Evolutionary conservation across 2,113 vertebrate species (phyloP).

Genomic region (Patagioenas fasciata): DNA sequence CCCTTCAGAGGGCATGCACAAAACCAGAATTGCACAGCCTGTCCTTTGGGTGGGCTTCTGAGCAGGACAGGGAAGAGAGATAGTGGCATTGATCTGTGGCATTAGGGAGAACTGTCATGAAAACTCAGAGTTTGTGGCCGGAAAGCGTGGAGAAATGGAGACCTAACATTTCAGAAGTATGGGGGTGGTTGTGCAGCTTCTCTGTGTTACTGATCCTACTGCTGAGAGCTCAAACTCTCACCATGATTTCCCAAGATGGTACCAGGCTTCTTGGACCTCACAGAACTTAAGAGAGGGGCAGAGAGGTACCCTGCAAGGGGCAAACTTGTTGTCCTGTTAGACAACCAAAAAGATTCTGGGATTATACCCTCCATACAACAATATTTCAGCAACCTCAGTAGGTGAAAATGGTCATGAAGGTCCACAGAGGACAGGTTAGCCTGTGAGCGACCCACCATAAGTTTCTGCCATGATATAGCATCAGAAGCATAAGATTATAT

Average conservation of each 20-base stretch:
- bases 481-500: background rate
- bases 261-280: background rate
- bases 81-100: background rate
- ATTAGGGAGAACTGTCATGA: background rate
- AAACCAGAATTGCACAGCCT: background rate
- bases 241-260: background rate
- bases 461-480: background rate
- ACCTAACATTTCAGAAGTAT: rapidly evolving
- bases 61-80: background rate
- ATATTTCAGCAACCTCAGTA: background rate
- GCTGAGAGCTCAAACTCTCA: background rate
- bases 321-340: background rate
- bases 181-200: background rate
- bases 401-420: background rate
- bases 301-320: background rate
- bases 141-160: background rate
- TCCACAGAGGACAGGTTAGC: background rate
- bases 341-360: background rate
- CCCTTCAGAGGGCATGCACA: background rate
- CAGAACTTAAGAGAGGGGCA: background rate
- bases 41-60: background rate
- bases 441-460: background rate
- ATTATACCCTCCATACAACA: background rate
- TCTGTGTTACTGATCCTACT: background rate
- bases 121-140: background rate